These are phyloP conservation scores for Thecocarcelia acutangulata DNA, from an alignment of 2,888 invertebrate genomes.

Conservation along the genomic window DNA sequence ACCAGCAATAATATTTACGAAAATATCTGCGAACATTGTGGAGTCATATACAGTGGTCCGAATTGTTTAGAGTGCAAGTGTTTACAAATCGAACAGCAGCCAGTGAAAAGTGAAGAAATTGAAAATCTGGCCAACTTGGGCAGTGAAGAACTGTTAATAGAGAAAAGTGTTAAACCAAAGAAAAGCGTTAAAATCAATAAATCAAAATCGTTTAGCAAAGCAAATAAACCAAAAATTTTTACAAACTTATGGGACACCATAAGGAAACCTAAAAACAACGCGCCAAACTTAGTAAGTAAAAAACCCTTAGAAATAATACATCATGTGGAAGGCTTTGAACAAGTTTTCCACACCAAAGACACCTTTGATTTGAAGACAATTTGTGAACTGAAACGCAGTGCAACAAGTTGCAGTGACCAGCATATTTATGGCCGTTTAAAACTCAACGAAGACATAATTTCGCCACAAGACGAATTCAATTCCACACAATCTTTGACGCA, in stretches of 20 bases:
- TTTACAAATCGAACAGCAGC: constrained; percentile 14
- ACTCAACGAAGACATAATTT: constrained; percentile 41
- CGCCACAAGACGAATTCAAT: constrained; percentile 37
- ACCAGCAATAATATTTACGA: constrained; percentile 77
- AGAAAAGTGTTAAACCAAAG: constrained; percentile 44
- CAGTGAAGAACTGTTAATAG: constrained; percentile 56
- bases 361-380: constrained; percentile 80
- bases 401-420: constrained; percentile 77
- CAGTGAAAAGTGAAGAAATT: neutral
- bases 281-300: neutral
- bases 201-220: constrained; percentile 70
- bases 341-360: constrained; percentile 79
- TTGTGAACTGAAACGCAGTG: constrained; percentile 76
- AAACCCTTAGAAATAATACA: constrained; percentile 78
- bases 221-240: constrained; percentile 71
- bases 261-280: constrained; percentile 44
- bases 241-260: constrained; percentile 70
- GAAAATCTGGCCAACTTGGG: constrained; percentile 5
- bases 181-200: constrained; percentile 59
- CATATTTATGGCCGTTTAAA: constrained; percentile 78
- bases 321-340: constrained; percentile 78
- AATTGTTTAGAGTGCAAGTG: constrained; percentile 75
- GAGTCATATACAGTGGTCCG: constrained; percentile 76
- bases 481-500: constrained; percentile 60
- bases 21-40: constrained; percentile 79